These are phyloP conservation scores for Platerodrilus igneus DNA, from an alignment of 2,888 invertebrate species.

Conservation along the genomic window DNA sequence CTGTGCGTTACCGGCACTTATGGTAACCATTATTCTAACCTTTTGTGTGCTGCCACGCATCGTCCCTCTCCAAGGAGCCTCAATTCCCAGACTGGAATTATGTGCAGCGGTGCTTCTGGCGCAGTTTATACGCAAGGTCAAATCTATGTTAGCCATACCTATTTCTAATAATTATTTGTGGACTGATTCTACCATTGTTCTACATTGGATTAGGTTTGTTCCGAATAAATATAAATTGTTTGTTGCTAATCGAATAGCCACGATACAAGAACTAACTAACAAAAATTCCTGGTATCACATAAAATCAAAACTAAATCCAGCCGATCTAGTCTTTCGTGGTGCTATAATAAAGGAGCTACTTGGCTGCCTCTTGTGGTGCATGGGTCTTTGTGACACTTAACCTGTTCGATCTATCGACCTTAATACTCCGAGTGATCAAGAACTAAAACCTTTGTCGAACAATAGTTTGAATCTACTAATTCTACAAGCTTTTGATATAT, in stretches of 20 bases:
- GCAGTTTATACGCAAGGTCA: constrained; percentile 8
- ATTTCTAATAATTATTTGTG: constrained; percentile 17
- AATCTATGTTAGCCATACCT: constrained; percentile 2
- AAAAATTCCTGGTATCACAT: constrained; percentile 32
- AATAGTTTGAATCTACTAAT: too few relatives aligned
- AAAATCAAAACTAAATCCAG: constrained; percentile 31
- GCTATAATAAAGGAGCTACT: too few relatives aligned
- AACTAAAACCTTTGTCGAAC: too few relatives aligned
- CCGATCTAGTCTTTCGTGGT: constrained; percentile 36
- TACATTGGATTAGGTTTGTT: constrained; percentile 21
- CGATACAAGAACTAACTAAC: constrained; percentile 31
- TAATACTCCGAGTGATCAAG: too few relatives aligned
- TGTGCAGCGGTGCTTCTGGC: constrained; percentile 20
- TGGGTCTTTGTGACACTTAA: too few relatives aligned
- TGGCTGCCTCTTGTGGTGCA: too few relatives aligned
- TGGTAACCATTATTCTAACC: not conserved
- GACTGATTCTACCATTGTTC: constrained; percentile 26
- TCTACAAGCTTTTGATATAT: too few relatives aligned
- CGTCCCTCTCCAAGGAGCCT: constrained; percentile 10
- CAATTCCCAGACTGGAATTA: constrained; percentile 19
- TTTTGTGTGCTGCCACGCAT: constrained; percentile 14
- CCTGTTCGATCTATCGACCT: too few relatives aligned
- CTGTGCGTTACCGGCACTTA: constrained; percentile 4
- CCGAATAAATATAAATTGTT: constrained; percentile 24
- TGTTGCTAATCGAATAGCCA: constrained; percentile 34